A percentile compares a stretch with the other conserved stretches of the same genome.
Conservation (phyloP, 2,888 invertebrate genomes). For the Parapristionchus giblindavisi region DNA sequence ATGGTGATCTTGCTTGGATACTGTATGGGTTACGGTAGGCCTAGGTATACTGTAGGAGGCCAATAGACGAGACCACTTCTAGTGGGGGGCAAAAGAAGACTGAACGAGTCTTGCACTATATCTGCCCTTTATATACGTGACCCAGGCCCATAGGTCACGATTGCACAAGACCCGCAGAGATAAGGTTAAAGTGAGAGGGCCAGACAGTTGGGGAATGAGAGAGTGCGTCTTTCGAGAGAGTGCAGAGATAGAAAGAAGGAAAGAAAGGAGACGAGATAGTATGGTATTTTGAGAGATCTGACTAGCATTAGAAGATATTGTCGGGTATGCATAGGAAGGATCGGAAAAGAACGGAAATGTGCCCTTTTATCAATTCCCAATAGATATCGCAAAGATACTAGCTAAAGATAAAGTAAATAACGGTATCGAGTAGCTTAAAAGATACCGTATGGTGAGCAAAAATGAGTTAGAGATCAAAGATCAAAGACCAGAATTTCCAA, state of each 20-base stretch:
- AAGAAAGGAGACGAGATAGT: too few relatives aligned
- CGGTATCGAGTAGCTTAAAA: neutral
- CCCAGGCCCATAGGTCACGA: slow-evolving; percentile 5
- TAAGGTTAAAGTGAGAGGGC: slow-evolving; percentile 9
- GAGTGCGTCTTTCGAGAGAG: neutral
- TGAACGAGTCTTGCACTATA: slow-evolving; percentile 8
- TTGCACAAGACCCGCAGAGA: neutral
- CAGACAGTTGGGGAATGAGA: slow-evolving; percentile 11
- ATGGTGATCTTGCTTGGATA: neutral
- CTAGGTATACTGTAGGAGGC: neutral
- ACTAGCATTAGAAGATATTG: too few relatives aligned
- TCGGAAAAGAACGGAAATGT: too few relatives aligned
- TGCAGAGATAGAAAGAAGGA: slow-evolving; percentile 1
- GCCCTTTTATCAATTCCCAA: too few relatives aligned
- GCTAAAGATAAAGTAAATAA: neutral
- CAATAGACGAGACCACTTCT: too few relatives aligned
- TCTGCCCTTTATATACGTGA: slow-evolving; percentile 13
- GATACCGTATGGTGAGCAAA: neutral
- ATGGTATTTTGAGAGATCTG: too few relatives aligned
- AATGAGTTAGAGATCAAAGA: too few relatives aligned
- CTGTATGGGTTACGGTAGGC: neutral
- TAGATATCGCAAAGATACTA: too few relatives aligned
- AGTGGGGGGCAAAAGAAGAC: slow-evolving; percentile 20
- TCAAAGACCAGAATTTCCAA: neutral
- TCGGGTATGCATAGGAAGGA: too few relatives aligned